These are phyloP conservation scores for Drosophila suboccidentalis DNA, from an alignment of 2,888 invertebrate genomes.

Conservation along the genomic window DNA sequence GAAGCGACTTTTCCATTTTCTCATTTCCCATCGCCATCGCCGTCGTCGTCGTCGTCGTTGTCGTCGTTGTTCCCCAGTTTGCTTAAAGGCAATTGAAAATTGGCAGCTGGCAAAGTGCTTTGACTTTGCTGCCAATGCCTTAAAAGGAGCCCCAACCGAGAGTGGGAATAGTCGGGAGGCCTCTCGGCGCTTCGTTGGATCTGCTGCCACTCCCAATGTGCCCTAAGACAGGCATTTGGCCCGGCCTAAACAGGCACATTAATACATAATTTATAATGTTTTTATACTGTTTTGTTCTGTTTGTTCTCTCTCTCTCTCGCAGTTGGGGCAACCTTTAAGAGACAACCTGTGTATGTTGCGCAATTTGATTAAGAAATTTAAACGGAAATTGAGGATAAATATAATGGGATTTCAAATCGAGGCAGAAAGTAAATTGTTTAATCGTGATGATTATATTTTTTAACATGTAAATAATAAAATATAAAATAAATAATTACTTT, in stretches of 20 bases:
- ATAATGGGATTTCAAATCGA: slow-evolving; percentile 41
- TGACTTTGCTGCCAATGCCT: slow-evolving; percentile 43
- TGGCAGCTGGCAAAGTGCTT: slow-evolving; percentile 76
- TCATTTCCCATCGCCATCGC: slow-evolving; percentile 44
- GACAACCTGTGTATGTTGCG: slow-evolving; percentile 9
- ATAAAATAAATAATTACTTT: neutral
- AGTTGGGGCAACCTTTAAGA: slow-evolving; percentile 20
- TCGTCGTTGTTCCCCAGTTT: slow-evolving; percentile 43
- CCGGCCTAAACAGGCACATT: slow-evolving; percentile 74
- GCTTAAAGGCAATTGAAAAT: slow-evolving; percentile 76
- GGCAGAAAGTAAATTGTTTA: slow-evolving; percentile 9
- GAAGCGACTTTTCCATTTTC: slow-evolving; percentile 54
- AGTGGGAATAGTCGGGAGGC: slow-evolving; percentile 30
- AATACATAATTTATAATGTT: slow-evolving; percentile 83
- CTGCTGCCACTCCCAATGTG: slow-evolving; percentile 34
- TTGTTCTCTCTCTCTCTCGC: neutral
- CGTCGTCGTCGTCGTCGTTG: slow-evolving; percentile 25
- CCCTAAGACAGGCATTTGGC: slow-evolving; percentile 44
- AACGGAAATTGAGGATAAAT: slow-evolving; percentile 21
- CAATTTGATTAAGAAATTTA: slow-evolving; percentile 62
- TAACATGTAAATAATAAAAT: neutral
- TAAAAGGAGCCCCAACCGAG: slow-evolving; percentile 23
- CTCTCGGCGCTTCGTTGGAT: slow-evolving; percentile 17
- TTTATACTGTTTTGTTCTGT: slow-evolving; percentile 64
- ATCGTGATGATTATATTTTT: neutral